These are phyloP conservation scores for Euleptes europaea DNA, from an alignment of 2,113 vertebrate genomes.

Conservation along the genomic window DNA sequence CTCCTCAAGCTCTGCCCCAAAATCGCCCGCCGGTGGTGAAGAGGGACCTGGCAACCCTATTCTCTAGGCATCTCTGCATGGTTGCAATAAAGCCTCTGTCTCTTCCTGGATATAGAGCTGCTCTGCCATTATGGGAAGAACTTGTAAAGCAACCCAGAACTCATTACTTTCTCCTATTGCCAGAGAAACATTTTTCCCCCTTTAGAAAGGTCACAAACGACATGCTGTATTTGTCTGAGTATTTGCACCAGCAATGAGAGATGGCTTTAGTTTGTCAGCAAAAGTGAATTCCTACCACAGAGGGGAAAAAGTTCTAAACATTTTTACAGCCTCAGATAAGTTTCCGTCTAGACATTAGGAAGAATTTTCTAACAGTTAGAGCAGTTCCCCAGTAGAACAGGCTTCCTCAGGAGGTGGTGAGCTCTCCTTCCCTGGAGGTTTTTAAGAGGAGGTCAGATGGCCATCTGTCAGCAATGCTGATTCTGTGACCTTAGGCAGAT, in stretches of 20 bases:
- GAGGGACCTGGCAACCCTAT: no score
- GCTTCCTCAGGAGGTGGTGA: no score
- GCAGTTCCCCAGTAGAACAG: no score
- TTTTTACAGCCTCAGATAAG: slow-evolving; percentile 1
- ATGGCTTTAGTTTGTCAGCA: slow-evolving; percentile 38
- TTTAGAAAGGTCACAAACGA: slow-evolving; percentile 5
- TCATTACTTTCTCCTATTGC: not conserved
- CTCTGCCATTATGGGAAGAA: slow-evolving; percentile 1
- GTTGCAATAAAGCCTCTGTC: not conserved
- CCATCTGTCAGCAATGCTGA: no score
- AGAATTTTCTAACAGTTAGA: no score
- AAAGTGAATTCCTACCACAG: slow-evolving; percentile 36
- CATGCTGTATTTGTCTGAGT: not conserved
- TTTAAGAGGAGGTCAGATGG: no score
- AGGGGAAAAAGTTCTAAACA: not conserved
- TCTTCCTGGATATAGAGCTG: slow-evolving; percentile 8
- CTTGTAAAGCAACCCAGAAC: slow-evolving; percentile 29
- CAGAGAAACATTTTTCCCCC: not conserved
- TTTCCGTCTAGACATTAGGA: no score
- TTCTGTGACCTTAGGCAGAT: no score
- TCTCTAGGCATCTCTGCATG: slow-evolving; percentile 24
- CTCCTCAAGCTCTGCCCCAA: no score
- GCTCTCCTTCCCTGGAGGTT: no score
- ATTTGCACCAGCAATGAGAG: slow-evolving; percentile 34
- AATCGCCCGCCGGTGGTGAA: no score